Conservation (phyloP, 2,113 vertebrate genomes). For the Delphinapterus leucas region DNA sequence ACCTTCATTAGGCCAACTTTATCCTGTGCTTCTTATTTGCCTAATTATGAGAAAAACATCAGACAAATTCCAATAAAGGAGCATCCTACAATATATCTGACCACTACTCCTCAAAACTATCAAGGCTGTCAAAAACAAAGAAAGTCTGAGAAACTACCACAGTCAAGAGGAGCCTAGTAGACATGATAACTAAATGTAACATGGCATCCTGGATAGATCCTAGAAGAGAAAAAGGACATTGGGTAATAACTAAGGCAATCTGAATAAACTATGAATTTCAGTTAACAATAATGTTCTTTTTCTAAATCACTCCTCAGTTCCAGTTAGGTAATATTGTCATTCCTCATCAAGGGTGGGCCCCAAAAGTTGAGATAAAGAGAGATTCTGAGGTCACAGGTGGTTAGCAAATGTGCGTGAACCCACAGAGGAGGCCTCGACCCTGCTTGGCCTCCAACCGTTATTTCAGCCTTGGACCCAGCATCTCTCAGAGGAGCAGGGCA, state of each 20-base stretch:
- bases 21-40: neutral
- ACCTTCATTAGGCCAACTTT: neutral
- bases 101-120: neutral
- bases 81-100: neutral
- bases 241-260: neutral
- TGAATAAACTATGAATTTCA: neutral
- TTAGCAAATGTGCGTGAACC: neutral
- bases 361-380: neutral
- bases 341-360: neutral
- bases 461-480: neutral
- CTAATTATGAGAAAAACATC: neutral
- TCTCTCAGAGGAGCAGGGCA: neutral
- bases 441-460: neutral
- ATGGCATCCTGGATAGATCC: neutral
- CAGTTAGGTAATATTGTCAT: neutral
- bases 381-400: neutral
- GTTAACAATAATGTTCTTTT: neutral
- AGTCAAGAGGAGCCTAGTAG: neutral
- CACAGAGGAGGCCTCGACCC: neutral
- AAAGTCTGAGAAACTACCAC: neutral
- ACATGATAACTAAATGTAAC: neutral
- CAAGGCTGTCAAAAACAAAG: neutral
- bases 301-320: neutral
- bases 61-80: neutral
- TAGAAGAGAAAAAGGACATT: neutral